Base-by-base conservation (phyloP, 2,888 invertebrate genomes). In the Cabera pusaria region DNA sequence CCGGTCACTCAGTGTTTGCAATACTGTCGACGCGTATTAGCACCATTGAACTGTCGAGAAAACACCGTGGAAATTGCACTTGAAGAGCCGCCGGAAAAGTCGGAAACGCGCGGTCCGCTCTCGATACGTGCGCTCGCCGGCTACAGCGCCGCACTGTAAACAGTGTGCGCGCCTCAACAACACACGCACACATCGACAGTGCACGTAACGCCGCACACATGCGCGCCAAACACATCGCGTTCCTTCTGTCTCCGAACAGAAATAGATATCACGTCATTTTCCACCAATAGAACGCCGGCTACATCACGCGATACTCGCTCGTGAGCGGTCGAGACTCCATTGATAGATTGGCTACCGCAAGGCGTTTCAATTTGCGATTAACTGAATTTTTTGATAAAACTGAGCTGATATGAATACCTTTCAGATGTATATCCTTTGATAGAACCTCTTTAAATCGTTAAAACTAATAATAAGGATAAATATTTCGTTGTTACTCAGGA, bases 71-170 rank as follows among this genome's bases (percentile, higher is more conserved):
- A 72, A 71, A 63, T 62, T 69, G 66, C 69, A 68, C 72, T 64
- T 68, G 71, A n/a, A 66, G 68, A 71, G 65, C 70, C 69, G 73
- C 71, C 80, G 82, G 83, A 73, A 83, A 86, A 86, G 70, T 80
- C 74, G 65, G 65, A 69, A 70, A 74, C 67, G 71, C 70, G 68
- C 70, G 64, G 61, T 74, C 75, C 77, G 51, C 56, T 50, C 72
- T 75, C 58, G 70, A 92, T 92, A 92, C 90, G 93, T 93, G 77
- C 92, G 94, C 74, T 80, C 81, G 61, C 90, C 90, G 76, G 90
- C 90, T 64, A 72, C 72, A 71, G 69, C 69, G 86, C 87, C 72
- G 84, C 90, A 62, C 91, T 90, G 76, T 90, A 91, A 68, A 91
- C 91, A 75, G 90, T 69, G 69, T 70, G 56, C 75, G 72, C 74